Base-by-base conservation (phyloP, 2,888 invertebrate species). In the Plemyria rubiginata region DNA sequence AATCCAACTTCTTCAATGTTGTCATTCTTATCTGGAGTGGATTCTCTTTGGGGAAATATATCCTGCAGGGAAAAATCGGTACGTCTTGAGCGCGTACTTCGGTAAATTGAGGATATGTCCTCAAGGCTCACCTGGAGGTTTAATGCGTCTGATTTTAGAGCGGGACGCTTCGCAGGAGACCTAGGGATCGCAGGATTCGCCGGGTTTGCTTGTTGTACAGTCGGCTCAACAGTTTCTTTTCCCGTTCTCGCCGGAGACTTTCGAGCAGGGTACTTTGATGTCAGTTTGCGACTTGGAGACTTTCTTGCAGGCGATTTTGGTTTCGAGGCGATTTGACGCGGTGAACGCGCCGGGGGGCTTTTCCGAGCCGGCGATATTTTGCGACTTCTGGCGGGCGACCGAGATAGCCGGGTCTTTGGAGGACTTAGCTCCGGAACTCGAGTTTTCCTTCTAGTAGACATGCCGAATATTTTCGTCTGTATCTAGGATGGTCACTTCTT, bases 221-320 rank as follows among this genome's bases (percentile, higher is more conserved):
- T 70, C 11, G 69, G 40, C 51, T 76, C 74, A 15, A 66, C 74
- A 13, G 70, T 72, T 60, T 86, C 85, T 67, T 85, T 85, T 3
- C 57, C 57, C 41, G 83, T 75, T 72, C 90, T 80, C 0, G 91
- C 87, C 1, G 92, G 92, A 0, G 91, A 92, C 69, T 92, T 93
- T 54, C 92, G 84, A 22, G 89, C 85, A 41, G 90, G 88, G 76
- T 82, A 88, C 66, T 87, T 86, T 0, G 85, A 81, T 1, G 77
- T 85, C 16, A 91, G 79, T 73, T 92, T 92, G 62, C 91, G 85
- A 65, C 87, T 86, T 3, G 94, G 93, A 9, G 93, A 93, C 63
- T 93, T 94, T 51, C 93, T 84, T 11, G 91, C 81, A 13, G 94
- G 94, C 28, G 94, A 94, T 72, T 93, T 93, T 7, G 93, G 88